Conservation (phyloP, 2,888 invertebrate species). For the Heteromurus nitidus region DNA sequence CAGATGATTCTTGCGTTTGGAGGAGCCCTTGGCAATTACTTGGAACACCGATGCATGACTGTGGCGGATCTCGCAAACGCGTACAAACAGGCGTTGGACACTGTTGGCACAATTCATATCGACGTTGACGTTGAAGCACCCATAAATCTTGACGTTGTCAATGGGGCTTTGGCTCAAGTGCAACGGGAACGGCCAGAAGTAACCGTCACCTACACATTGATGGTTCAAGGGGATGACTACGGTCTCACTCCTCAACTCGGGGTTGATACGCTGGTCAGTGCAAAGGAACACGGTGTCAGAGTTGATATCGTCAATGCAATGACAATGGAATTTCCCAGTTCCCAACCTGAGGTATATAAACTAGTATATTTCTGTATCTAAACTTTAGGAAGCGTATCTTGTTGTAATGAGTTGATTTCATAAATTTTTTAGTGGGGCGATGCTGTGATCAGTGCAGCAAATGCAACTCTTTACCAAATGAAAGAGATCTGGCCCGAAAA, state of each 20-base stretch:
- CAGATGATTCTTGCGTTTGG: conserved; percentile 71
- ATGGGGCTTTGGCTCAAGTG: conserved; percentile 68
- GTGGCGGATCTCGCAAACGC: conserved; percentile 60
- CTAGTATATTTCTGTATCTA: no score
- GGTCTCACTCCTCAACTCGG: conserved; percentile 70
- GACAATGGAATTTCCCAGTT: conserved; percentile 70
- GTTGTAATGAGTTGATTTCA: background rate
- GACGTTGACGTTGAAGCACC: conserved; percentile 72
- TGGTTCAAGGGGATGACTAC: conserved; percentile 68
- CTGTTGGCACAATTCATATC: conserved; percentile 68
- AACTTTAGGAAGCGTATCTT: background rate
- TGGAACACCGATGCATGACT: conserved; percentile 68
- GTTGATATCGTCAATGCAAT: conserved; percentile 70
- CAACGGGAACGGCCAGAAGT: conserved; percentile 67
- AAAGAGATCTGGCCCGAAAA: conserved; percentile 71
- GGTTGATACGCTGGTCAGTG: conserved; percentile 63
- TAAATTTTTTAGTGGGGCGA: conserved; percentile 66
- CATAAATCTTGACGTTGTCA: conserved; percentile 68
- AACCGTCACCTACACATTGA: conserved; percentile 66
- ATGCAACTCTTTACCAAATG: conserved; percentile 69
- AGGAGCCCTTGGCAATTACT: conserved; percentile 67
- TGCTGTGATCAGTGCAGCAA: conserved; percentile 67
- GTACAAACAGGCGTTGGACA: conserved; percentile 68
- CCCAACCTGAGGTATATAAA: no score
- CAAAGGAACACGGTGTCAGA: conserved; percentile 67